Conservation (phyloP, 1,140 invertebrate genomes). For the Philaenus spumarius region DNA sequence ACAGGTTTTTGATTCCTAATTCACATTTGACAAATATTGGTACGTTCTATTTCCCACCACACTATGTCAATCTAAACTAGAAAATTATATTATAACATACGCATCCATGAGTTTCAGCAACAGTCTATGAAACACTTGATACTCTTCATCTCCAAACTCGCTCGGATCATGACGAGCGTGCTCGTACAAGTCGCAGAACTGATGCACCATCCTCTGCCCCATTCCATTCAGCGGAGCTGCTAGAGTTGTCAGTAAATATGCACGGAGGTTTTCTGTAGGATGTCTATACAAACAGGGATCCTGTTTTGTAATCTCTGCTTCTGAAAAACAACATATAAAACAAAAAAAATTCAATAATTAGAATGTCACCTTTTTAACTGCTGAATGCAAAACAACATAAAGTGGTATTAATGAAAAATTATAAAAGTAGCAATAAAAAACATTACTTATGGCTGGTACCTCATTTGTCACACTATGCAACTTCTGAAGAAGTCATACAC, state of each 20-base stretch:
- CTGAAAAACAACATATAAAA: constrained; percentile 45
- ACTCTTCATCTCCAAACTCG: constrained; percentile 76
- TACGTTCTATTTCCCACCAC: background rate
- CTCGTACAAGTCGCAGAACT: constrained; percentile 85
- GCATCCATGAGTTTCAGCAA: constrained; percentile 69
- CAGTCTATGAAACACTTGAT: constrained; percentile 65
- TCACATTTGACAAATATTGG: background rate
- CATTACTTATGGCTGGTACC: no score
- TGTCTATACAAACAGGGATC: constrained; percentile 62
- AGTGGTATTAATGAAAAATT: no score
- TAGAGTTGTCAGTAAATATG: constrained; percentile 66
- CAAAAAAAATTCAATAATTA: no score
- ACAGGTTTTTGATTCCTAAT: background rate
- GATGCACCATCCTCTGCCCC: constrained; percentile 74
- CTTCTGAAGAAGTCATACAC: no score
- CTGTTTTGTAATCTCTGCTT: constrained; percentile 64
- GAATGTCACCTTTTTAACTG: no score
- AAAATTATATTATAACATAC: constrained; percentile 47
- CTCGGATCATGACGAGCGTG: constrained; percentile 80
- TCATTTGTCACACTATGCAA: no score
- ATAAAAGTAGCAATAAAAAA: no score
- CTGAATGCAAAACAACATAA: no score
- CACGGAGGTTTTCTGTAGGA: constrained; percentile 69
- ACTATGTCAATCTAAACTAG: background rate
- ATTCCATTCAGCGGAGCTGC: constrained; percentile 63